These are phyloP conservation scores for Clostera curtula DNA, from an alignment of 2,888 invertebrate species.

Conservation along the genomic window DNA sequence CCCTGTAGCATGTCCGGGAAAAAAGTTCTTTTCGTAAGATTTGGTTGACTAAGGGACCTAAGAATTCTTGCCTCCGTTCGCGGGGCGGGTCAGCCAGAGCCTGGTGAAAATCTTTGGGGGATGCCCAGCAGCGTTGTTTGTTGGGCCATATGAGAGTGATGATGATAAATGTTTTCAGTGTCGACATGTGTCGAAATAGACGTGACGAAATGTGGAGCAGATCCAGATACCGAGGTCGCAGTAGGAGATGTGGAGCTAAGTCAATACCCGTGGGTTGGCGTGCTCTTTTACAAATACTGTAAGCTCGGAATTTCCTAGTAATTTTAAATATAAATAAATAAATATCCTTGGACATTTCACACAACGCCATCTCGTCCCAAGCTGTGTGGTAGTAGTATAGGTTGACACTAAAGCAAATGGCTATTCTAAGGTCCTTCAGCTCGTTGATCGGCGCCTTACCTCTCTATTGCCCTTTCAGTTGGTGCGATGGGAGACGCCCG, in stretches of 20 bases:
- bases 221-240: slow-evolving; percentile 23
- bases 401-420: too few relatives aligned
- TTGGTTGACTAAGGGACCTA: too few relatives aligned
- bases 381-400: neutral
- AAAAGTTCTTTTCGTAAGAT: too few relatives aligned
- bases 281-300: slow-evolving; percentile 34
- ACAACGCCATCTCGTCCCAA: neutral
- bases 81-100: too few relatives aligned
- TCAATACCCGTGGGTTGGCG: slow-evolving; percentile 40
- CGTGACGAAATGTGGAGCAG: slow-evolving; percentile 35
- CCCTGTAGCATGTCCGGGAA: too few relatives aligned
- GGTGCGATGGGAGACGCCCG: slow-evolving; percentile 31
- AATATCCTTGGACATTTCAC: neutral
- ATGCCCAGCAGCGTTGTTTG: too few relatives aligned
- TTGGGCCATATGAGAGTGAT: too few relatives aligned
- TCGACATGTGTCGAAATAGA: slow-evolving; percentile 22
- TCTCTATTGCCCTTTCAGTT: slow-evolving; percentile 18
- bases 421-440: too few relatives aligned
- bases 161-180: too few relatives aligned
- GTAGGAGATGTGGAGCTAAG: slow-evolving; percentile 27
- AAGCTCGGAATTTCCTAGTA: slow-evolving; percentile 7
- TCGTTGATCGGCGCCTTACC: too few relatives aligned
- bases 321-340: neutral
- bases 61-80: too few relatives aligned
- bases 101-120: too few relatives aligned